Conservation (phyloP, 2,888 invertebrate genomes). For the Mythimna lalbum region DNA sequence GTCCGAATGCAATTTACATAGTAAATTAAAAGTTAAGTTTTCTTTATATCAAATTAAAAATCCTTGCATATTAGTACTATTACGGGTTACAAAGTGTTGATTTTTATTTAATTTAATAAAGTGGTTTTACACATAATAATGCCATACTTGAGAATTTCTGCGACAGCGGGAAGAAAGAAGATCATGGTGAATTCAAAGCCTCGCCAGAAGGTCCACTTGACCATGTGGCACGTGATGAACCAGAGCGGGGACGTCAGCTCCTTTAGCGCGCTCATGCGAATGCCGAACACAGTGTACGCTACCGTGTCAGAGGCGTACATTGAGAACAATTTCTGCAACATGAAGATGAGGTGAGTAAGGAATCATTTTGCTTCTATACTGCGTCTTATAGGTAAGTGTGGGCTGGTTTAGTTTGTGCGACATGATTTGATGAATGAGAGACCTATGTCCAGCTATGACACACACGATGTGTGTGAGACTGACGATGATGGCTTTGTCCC, state of each 20-base stretch:
- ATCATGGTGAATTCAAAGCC: slow-evolving; percentile 80
- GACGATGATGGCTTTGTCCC: not conserved
- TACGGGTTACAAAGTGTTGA: too few species aligned
- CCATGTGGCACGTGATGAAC: slow-evolving; percentile 82
- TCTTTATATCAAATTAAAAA: not conserved
- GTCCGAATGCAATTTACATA: not conserved
- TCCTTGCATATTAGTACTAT: not conserved
- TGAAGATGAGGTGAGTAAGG: not conserved
- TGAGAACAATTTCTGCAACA: slow-evolving; percentile 77
- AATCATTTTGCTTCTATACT: not conserved
- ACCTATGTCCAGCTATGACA: not conserved
- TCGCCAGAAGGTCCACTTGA: slow-evolving; percentile 81
- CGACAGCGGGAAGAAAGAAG: slow-evolving; percentile 78
- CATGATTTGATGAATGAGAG: not conserved
- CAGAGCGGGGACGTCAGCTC: slow-evolving; percentile 79
- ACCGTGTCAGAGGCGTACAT: slow-evolving; percentile 85
- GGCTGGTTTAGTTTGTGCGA: not conserved
- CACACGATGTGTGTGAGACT: too few species aligned
- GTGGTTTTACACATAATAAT: not conserved
- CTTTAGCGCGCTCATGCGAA: slow-evolving; percentile 77
- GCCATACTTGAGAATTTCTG: slow-evolving; percentile 73
- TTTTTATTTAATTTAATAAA: slow-evolving; percentile 1
- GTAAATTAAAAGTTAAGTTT: not conserved
- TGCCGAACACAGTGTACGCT: slow-evolving; percentile 80
- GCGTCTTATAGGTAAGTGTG: not conserved